Evolutionary conservation across 1,140 invertebrate species (phyloP).

Genomic region (Rhagoletis zephyria): DNA sequence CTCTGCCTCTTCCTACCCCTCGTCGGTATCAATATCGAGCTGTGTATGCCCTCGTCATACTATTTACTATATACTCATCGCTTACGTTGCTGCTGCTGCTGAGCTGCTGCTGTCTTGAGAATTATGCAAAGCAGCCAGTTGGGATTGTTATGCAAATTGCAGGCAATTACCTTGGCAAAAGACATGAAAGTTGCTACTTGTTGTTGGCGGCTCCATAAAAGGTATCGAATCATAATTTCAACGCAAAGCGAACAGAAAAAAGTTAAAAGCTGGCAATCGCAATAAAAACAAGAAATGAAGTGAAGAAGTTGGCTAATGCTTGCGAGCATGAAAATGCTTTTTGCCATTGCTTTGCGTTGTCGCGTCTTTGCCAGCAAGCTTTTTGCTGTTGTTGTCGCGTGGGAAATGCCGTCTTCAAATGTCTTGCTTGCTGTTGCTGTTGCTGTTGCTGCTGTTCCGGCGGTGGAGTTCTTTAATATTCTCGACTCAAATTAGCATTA

Average conservation of each 20-base stretch:
- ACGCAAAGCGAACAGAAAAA: not conserved
- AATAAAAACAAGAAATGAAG: not conserved
- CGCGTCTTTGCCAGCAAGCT: not conserved
- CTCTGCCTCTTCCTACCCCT: not conserved
- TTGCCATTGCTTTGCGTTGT: not conserved
- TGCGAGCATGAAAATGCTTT: constrained; percentile 37
- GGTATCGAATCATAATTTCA: constrained; percentile 50
- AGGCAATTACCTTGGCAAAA: constrained; percentile 52
- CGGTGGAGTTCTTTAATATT: not conserved
- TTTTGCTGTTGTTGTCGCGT: constrained; percentile 7
- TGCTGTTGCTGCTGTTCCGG: not conserved
- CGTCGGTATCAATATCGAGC: not conserved
- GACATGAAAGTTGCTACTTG: constrained; percentile 16
- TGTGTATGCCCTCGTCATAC: too few species aligned
- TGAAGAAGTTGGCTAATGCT: not conserved
- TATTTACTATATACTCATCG: not conserved
- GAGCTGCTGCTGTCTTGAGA: constrained; percentile 24
- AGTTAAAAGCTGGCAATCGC: not conserved
- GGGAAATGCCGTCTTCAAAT: constrained; percentile 8
- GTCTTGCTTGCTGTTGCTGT: not conserved
- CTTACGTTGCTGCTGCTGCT: not conserved
- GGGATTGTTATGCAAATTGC: constrained; percentile 50
- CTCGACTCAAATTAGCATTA: not conserved
- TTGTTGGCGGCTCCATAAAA: constrained; percentile 11
- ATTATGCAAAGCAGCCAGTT: constrained; percentile 52